phyloP scores from a whole-genome alignment of 2,113 vertebrate species.

The Cathartes aura region DNA sequence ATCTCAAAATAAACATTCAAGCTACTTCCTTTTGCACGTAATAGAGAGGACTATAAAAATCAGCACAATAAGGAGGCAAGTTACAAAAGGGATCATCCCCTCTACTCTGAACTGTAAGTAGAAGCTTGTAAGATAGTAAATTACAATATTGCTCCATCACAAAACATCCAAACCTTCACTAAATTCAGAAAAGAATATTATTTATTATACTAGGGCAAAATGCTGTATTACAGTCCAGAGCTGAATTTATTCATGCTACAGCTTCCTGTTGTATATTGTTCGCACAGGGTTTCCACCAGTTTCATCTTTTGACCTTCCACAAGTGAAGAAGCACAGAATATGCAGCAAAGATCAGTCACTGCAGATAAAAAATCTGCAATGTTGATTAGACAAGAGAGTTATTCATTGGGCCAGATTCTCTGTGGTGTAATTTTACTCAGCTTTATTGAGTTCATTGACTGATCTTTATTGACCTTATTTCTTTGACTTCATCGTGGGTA shows the following conservation, averaged over 20 bases:
- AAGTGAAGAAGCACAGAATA: neutral
- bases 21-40: neutral
- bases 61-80: neutral
- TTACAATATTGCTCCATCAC: neutral
- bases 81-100: neutral
- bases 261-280: neutral
- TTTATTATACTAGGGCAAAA: neutral
- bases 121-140: neutral
- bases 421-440: neutral
- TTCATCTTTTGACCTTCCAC: slow-evolving; percentile 24
- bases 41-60: neutral
- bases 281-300: neutral
- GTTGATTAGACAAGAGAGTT: slow-evolving; percentile 17
- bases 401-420: slow-evolving; percentile 33
- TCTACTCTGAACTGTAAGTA: neutral
- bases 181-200: neutral
- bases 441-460: slow-evolving; percentile 30
- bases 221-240: neutral
- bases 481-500: neutral
- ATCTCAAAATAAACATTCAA: neutral
- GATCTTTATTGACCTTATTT: slow-evolving; percentile 42
- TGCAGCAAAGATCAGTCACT: neutral
- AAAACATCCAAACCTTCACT: neutral
- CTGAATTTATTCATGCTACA: neutral
- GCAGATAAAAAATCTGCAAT: slow-evolving; percentile 16